Base-by-base conservation (phyloP, 1,140 invertebrate genomes). In the Drosophila paulistorum region DNA sequence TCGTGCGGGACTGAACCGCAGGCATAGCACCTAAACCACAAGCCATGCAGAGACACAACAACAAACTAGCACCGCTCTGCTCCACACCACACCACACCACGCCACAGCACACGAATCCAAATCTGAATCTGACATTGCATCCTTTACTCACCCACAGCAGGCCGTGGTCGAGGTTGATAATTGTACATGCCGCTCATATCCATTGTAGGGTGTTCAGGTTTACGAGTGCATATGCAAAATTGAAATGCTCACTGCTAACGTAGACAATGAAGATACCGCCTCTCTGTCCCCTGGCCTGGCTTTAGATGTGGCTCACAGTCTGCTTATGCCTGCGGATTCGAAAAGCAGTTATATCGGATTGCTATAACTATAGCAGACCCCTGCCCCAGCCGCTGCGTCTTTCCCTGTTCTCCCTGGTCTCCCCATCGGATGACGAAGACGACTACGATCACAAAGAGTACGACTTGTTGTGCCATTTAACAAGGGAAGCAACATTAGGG, bases 1-100 rank as follows among this genome's bases (percentile, higher is more conserved):
- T 71, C 58, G 66, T 77, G 81, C 65, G 39, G 74, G 64, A 39
- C 67, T 35, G 66, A 77, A 76, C 80, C 76, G 66, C 81, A 79
- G 72, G 72, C 76, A 75, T 67, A 61, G 75, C 65, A 71, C 62
- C 61, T 77, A 81, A 74, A 74, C 73, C 77, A 71, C 77, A 30
- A 54, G 39, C 41, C 42, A 78, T 65, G 70, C 79, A 74, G 74
- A 82, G 74, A 82, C 72, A 81, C 77, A 79, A 67, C 71, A 68
- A 37, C 45, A 57, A 62, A 51, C 17, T 51, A 66, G 51, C 42
- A 72, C 55, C 51, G 14, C 60, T 54, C 30, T 17, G 37, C 39
- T 61, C 20, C 45, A 26, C 45, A 64, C 33, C 45, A 26, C 45
- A 64, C 33, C 45, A 26, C 45, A 64, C 33, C 11, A 10, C 62